A percentile compares a stretch with the other conserved stretches of the same genome.
phyloP scores from a whole-genome alignment of 2,888 invertebrate genomes.

The Julus scanicus region DNA sequence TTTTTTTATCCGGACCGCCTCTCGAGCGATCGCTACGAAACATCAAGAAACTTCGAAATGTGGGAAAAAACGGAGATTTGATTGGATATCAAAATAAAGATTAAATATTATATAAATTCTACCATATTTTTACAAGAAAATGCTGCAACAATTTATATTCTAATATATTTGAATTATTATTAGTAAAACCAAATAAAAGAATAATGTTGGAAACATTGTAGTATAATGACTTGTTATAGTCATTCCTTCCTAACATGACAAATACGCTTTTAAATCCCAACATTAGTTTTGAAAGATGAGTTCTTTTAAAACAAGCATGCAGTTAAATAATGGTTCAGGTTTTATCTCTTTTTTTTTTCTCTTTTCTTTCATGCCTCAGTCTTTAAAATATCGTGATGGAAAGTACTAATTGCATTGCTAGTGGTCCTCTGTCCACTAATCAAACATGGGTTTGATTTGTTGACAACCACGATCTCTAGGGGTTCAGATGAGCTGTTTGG shows the following conservation, averaged over 20 bases:
- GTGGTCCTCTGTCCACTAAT: slow-evolving; percentile 5
- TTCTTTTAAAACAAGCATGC: background rate
- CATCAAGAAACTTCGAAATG: no score
- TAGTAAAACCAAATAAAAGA: background rate
- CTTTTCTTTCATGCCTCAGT: background rate
- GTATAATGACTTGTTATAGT: background rate
- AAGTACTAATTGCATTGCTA: background rate
- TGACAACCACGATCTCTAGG: background rate
- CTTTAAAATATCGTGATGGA: background rate
- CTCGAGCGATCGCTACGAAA: no score
- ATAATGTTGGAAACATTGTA: background rate
- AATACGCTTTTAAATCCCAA: background rate
- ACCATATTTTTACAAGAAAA: no score
- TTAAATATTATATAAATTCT: no score
- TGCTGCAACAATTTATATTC: no score
- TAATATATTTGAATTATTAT: background rate
- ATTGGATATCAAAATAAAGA: no score
- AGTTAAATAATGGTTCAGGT: background rate
- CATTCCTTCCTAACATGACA: background rate
- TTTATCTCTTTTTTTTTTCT: background rate
- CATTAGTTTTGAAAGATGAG: background rate
- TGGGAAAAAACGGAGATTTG: no score
- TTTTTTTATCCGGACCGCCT: no score
- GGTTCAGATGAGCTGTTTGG: background rate
- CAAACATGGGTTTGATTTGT: background rate